Conservation (phyloP, 2,888 invertebrate genomes). For the Sympetrum striolatum region DNA sequence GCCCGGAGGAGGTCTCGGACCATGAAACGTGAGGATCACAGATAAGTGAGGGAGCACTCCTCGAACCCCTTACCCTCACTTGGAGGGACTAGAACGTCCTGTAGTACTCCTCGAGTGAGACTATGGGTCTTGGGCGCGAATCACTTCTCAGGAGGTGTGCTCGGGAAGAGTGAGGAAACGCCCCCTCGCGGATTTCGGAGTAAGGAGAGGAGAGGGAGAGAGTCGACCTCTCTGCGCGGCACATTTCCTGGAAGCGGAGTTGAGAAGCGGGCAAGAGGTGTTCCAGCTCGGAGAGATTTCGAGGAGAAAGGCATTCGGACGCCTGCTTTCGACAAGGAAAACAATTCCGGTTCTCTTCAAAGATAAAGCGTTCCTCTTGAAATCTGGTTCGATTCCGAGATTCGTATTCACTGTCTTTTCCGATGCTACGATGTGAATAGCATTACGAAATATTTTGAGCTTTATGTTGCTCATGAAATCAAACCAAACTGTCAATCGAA, state of each 20-base stretch:
- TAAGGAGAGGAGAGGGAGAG: neutral
- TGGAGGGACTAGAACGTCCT: constrained; percentile 28
- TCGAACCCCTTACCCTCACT: constrained; percentile 2
- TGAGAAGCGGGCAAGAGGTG: constrained; percentile 12
- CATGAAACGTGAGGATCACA: neutral
- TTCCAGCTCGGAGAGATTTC: neutral
- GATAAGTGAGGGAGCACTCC: neutral
- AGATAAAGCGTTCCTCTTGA: no score
- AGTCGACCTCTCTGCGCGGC: neutral
- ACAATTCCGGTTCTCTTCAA: no score
- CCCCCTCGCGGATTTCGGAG: neutral
- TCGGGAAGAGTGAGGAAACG: neutral
- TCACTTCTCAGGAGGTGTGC: neutral
- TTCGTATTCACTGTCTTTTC: no score
- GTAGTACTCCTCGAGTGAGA: constrained; percentile 25
- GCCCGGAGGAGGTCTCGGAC: neutral
- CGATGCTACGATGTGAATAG: no score
- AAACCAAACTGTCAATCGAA: no score
- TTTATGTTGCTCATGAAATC: no score
- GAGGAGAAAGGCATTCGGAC: neutral
- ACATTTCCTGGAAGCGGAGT: constrained; percentile 1
- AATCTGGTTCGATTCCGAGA: no score
- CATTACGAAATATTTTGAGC: no score
- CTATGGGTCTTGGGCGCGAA: constrained; percentile 21
- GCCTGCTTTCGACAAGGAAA: no score